Percentiles rank a stretch among this genome's conserved stretches.
Evolutionary conservation across 1,140 invertebrate genomes (phyloP).

Genomic region (Drosophila ambigua): DNA sequence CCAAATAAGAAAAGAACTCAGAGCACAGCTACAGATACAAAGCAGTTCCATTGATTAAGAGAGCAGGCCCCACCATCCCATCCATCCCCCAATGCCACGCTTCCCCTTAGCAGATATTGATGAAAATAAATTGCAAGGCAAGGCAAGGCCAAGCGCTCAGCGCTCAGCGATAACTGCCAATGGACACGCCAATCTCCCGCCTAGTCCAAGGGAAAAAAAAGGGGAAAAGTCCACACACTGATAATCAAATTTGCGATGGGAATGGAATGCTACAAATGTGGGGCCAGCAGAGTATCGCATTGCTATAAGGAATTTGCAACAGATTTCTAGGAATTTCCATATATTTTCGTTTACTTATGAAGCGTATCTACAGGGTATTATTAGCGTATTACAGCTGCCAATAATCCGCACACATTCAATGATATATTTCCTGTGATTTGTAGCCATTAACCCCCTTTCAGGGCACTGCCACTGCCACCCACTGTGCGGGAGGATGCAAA

Average conservation of each 20-base stretch:
- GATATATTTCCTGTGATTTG: slow-evolving; percentile 16
- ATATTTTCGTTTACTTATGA: no score
- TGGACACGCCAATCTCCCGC: slow-evolving; percentile 61
- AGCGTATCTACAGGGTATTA: no score
- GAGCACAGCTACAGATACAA: slow-evolving; percentile 47
- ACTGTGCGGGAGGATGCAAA: slow-evolving; percentile 29
- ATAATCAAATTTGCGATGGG: slow-evolving; percentile 38
- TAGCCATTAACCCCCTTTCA: not conserved
- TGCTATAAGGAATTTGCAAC: not conserved
- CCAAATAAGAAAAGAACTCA: slow-evolving; percentile 50
- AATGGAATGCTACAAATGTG: slow-evolving; percentile 43
- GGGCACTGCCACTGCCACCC: not conserved
- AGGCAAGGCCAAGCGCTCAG: slow-evolving; percentile 51
- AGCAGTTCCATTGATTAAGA: slow-evolving; percentile 73
- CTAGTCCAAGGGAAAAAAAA: not conserved
- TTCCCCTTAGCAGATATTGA: slow-evolving; percentile 20
- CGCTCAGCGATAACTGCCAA: slow-evolving; percentile 64
- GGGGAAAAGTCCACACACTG: slow-evolving; percentile 13
- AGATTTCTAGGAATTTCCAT: no score
- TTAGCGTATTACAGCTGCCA: no score
- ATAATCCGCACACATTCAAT: no score
- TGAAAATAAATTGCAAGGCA: slow-evolving; percentile 61
- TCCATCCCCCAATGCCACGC: not conserved
- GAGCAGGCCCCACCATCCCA: slow-evolving; percentile 19
- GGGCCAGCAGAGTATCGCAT: slow-evolving; percentile 6